These are phyloP conservation scores for Gephyroberyx darwinii DNA, from an alignment of 2,797 vertebrate genomes.

Conservation along the genomic window DNA sequence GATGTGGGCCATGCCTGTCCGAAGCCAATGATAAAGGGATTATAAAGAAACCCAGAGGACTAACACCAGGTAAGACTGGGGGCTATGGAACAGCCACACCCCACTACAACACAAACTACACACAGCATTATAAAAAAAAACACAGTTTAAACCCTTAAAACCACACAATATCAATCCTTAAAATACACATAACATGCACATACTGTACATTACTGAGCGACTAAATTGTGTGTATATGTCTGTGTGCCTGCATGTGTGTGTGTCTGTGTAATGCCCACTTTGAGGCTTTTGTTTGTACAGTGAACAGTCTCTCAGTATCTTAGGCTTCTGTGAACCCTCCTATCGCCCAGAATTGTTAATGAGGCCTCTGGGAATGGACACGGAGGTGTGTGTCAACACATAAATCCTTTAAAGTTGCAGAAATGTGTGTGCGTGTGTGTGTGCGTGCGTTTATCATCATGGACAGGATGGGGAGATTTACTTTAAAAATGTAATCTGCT, in stretches of 20 bases:
- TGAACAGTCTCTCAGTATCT: conserved; percentile 69
- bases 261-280: conserved; percentile 54
- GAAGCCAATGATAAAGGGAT: conserved; percentile 33
- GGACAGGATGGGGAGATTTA: neutral
- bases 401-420: conserved; percentile 59
- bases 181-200: no score
- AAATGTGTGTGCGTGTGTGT: conserved; percentile 24
- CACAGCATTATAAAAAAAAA: conserved; percentile 8
- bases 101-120: neutral
- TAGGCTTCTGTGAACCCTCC: conserved; percentile 57
- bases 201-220: no score
- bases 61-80: conserved; percentile 34
- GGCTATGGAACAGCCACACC: conserved; percentile 1
- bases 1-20: conserved; percentile 33
- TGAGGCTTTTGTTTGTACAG: conserved; percentile 74
- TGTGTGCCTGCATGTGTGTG: conserved; percentile 16
- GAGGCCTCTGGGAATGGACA: conserved; percentile 78
- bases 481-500: neutral
- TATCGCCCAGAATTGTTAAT: conserved; percentile 73
- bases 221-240: conserved; percentile 3
- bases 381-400: conserved; percentile 67
- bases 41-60: conserved; percentile 43
- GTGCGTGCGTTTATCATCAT: neutral
- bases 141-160: neutral
- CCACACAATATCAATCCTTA: neutral